Percentiles rank a stretch among this genome's conserved stretches.
Conservation (phyloP, 1,140 invertebrate genomes). For the Pseudobourletiella spinata region DNA sequence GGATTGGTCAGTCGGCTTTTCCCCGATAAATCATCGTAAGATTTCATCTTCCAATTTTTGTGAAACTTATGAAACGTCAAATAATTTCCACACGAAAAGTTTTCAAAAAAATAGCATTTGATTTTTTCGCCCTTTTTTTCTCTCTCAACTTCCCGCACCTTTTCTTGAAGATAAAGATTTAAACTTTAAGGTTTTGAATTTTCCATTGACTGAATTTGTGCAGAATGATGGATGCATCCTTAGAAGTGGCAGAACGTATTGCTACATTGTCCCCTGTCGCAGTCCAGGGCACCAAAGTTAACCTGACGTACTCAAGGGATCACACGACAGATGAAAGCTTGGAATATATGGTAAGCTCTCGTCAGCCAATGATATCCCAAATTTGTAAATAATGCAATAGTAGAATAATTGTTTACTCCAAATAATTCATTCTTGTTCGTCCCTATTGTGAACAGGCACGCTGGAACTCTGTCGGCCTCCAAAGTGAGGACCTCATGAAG, state of each 20-base stretch:
- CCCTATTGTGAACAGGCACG: too few species aligned
- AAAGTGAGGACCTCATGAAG: conserved; percentile 83
- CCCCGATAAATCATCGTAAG: conserved; percentile 57
- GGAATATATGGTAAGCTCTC: conserved; percentile 79
- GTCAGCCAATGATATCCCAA: too few species aligned
- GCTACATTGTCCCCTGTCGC: conserved; percentile 89
- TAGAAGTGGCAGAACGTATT: conserved; percentile 67
- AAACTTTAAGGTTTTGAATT: conserved; percentile 1
- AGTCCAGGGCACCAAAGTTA: conserved; percentile 79
- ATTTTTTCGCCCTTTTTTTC: too few species aligned
- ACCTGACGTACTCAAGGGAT: conserved; percentile 75
- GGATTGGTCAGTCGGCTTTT: conserved; percentile 70
- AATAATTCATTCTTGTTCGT: too few species aligned
- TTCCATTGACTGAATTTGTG: conserved; percentile 7
- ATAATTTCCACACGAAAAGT: background rate
- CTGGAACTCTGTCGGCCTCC: conserved; percentile 73
- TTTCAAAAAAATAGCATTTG: too few species aligned
- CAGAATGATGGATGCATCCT: conserved; percentile 58
- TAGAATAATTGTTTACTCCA: too few species aligned
- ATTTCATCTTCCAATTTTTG: too few species aligned
- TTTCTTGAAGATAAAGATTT: conserved; percentile 21
- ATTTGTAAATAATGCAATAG: too few species aligned
- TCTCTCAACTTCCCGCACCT: too few species aligned
- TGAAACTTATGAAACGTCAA: too few species aligned
- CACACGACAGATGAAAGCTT: conserved; percentile 75